Percentiles rank a stretch among this genome's conserved stretches.
Conservation (phyloP, 2,113 vertebrate species). For the Gymnogyps californianus region DNA sequence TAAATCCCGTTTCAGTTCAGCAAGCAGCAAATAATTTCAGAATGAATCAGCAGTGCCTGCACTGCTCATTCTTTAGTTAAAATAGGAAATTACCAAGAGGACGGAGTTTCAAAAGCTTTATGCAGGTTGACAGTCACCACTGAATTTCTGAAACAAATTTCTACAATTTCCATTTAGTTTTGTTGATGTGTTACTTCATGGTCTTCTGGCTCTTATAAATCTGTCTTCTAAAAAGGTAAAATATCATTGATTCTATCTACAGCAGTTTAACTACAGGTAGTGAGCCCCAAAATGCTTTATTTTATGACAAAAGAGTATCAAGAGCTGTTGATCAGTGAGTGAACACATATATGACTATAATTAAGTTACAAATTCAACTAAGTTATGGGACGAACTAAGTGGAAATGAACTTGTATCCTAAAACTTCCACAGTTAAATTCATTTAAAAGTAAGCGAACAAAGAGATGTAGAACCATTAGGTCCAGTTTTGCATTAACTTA, state of each 20-base stretch:
- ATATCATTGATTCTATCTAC: background rate
- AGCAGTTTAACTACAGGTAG: background rate
- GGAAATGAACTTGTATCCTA: background rate
- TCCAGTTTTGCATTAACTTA: background rate
- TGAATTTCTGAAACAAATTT: background rate
- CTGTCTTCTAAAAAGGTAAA: background rate
- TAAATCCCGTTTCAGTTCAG: background rate
- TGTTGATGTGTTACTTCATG: background rate
- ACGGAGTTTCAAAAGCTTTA: background rate
- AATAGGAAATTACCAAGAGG: background rate
- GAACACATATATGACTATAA: background rate
- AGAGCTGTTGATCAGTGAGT: background rate
- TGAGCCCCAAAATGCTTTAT: background rate
- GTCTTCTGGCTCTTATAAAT: background rate
- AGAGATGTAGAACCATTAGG: background rate
- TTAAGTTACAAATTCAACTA: background rate
- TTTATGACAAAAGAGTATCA: background rate
- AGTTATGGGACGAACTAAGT: background rate
- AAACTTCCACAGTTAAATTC: background rate
- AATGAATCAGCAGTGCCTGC: background rate
- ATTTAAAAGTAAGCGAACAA: background rate
- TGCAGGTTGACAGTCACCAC: background rate
- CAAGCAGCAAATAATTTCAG: background rate
- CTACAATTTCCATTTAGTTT: background rate
- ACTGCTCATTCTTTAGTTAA: background rate